Conservation (phyloP, 1,140 invertebrate genomes). For the Tetraneura akinire region DNA sequence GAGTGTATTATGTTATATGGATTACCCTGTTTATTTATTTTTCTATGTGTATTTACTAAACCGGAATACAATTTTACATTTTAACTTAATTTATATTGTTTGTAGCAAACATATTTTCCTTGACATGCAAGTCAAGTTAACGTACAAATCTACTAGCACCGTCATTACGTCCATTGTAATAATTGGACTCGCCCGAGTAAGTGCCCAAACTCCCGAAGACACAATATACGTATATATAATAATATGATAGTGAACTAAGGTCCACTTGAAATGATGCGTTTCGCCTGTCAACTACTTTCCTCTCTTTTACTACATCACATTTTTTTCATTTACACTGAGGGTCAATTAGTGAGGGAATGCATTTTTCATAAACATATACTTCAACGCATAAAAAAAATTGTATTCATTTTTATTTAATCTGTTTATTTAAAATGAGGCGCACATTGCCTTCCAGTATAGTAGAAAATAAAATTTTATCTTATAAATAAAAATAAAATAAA, state of each 20-base stretch:
- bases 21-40: no score
- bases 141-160: neutral
- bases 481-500: no score
- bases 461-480: no score
- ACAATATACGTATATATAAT: neutral
- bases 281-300: neutral
- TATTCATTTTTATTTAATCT: neutral
- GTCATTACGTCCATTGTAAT: slow-evolving; percentile 3
- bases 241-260: neutral
- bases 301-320: neutral
- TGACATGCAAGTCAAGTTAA: slow-evolving; percentile 5
- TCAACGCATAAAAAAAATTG: neutral
- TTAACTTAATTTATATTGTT: neutral
- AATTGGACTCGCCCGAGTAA: slow-evolving; percentile 24
- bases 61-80: neutral
- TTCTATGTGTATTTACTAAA: no score
- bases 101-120: neutral
- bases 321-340: slow-evolving; percentile 41
- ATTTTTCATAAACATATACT: slow-evolving; percentile 42
- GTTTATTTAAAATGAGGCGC: neutral
- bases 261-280: slow-evolving; percentile 27
- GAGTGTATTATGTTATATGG: no score
- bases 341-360: slow-evolving; percentile 31
- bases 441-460: neutral
- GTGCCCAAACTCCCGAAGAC: slow-evolving; percentile 1